phyloP scores from a whole-genome alignment of 2,797 vertebrate species.

The Valencia hispanica region DNA sequence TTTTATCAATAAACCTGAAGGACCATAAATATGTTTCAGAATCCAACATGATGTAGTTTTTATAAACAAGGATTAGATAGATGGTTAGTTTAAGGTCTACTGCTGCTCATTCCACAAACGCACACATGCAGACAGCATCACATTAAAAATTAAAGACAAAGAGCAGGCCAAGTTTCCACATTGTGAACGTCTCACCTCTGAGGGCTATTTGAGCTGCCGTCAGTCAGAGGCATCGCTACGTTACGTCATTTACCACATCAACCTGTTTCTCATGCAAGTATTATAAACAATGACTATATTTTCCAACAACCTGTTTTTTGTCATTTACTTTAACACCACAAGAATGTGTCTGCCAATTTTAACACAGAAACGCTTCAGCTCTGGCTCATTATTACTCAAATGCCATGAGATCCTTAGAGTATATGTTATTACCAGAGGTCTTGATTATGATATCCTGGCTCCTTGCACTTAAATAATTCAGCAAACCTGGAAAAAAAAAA shows the following conservation, averaged over 20 bases:
- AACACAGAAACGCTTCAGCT: conserved; percentile 44
- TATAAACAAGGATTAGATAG: conserved; percentile 17
- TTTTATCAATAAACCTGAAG: neutral
- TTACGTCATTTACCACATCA: conserved; percentile 2
- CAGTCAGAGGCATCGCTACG: conserved; percentile 13
- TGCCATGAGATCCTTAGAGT: conserved; percentile 50
- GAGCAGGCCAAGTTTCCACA: conserved; percentile 57
- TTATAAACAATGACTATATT: conserved; percentile 12
- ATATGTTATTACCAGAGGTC: conserved; percentile 53
- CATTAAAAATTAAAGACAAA: conserved; percentile 69
- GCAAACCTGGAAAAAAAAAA: conserved; percentile 29
- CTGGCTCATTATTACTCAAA: conserved; percentile 64
- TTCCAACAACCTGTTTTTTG: conserved; percentile 15
- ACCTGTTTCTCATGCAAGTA: conserved; percentile 1
- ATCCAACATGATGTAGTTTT: conserved; percentile 5
- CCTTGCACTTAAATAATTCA: conserved; percentile 73
- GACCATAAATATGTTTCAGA: conserved; percentile 16
- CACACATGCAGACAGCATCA: conserved; percentile 44
- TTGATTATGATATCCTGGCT: conserved; percentile 63
- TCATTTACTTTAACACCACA: conserved; percentile 9
- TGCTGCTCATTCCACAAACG: conserved; percentile 20
- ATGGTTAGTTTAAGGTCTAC: conserved; percentile 4
- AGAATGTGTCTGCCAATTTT: conserved; percentile 14
- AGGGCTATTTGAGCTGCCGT: conserved; percentile 38
- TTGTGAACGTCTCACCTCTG: conserved; percentile 50